Conservation (phyloP, 1,140 invertebrate genomes). For the Camponotus vicinus region DNA sequence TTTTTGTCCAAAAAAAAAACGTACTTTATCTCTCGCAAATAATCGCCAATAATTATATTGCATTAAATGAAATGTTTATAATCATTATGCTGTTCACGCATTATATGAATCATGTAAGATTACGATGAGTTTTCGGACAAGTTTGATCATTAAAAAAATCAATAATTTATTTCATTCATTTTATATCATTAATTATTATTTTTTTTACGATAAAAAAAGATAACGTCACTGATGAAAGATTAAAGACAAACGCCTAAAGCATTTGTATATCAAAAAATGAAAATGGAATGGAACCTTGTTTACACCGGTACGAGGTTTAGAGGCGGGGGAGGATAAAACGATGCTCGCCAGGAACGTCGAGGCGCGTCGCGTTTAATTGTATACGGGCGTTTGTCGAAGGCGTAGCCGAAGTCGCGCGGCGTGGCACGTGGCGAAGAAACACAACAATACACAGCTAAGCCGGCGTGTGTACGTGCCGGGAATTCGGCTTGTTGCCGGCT, state of each 20-base stretch:
- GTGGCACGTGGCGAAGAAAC: constrained; percentile 29
- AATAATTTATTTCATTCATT: too few relatives aligned
- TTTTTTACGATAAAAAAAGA: too few relatives aligned
- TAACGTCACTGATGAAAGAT: neutral
- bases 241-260: neutral
- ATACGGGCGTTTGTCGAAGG: constrained; percentile 14
- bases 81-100: neutral
- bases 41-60: neutral
- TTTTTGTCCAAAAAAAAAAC: constrained; percentile 2
- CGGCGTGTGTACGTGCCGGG: constrained; percentile 34
- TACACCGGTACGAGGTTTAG: too few relatives aligned
- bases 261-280: neutral
- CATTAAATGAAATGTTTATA: neutral
- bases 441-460: neutral
- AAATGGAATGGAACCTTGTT: neutral
- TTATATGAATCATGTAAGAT: neutral
- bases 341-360: too few relatives aligned
- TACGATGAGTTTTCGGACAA: neutral
- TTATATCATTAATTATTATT: too few relatives aligned
- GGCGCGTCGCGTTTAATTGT: constrained; percentile 28
- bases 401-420: neutral
- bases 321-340: neutral
- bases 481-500: constrained; percentile 37
- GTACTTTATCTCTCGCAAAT: neutral
- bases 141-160: too few relatives aligned